Conservation (phyloP, 2,888 invertebrate species). For the Aromia moschata region DNA sequence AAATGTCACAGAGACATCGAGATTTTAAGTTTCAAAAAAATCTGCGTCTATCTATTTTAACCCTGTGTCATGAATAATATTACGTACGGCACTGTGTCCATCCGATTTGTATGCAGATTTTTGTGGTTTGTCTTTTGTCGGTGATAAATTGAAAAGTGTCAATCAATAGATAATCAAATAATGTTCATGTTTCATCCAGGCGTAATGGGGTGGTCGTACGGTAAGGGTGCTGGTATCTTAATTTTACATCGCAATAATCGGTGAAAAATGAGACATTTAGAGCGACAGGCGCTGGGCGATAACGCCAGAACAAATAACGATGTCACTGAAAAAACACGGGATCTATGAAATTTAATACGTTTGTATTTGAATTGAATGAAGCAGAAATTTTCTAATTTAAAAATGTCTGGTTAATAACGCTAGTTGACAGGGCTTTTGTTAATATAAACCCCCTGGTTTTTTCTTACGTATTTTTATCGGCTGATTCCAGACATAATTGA, state of each 20-base stretch:
- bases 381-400: slow-evolving; percentile 8
- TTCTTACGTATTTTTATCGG: too few relatives aligned
- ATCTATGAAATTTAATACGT: too few relatives aligned
- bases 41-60: too few relatives aligned
- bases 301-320: slow-evolving; percentile 12
- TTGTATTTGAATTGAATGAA: slow-evolving; percentile 10
- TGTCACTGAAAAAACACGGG: too few relatives aligned
- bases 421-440: too few relatives aligned
- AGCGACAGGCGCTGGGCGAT: slow-evolving; percentile 13
- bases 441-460: too few relatives aligned
- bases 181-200: slow-evolving; percentile 19
- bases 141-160: slow-evolving; percentile 25
- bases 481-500: too few relatives aligned
- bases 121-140: slow-evolving; percentile 17
- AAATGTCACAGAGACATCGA: too few relatives aligned
- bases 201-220: slow-evolving; percentile 20
- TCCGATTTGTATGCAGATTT: slow-evolving; percentile 25
- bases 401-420: too few relatives aligned
- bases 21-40: too few relatives aligned
- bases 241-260: slow-evolving; percentile 25
- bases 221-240: slow-evolving; percentile 23
- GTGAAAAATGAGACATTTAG: slow-evolving; percentile 25
- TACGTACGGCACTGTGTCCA: slow-evolving; percentile 9
- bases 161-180: slow-evolving; percentile 20
- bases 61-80: too few relatives aligned